A percentile compares a stretch with the other conserved stretches of the same genome.
phyloP scores from a whole-genome alignment of 2,888 invertebrate species.

The Chironomus tentans region DNA sequence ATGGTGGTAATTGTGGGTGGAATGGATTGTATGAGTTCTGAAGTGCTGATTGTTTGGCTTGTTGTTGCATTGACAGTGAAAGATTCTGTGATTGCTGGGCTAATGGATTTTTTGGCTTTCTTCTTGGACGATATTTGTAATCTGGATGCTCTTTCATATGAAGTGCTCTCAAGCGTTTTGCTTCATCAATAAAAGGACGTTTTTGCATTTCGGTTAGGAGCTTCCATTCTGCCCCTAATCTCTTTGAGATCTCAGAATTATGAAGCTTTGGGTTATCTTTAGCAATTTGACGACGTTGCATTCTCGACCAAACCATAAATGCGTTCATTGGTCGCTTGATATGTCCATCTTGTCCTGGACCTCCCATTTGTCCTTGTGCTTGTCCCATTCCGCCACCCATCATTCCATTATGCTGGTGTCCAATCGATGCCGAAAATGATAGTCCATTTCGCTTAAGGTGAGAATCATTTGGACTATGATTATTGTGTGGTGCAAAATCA shows the following conservation, averaged over 20 bases:
- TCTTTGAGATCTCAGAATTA: constrained; percentile 82
- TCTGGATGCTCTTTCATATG: constrained; percentile 91
- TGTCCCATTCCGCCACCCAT: constrained; percentile 22
- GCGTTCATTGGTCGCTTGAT: constrained; percentile 98
- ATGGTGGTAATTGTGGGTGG: constrained; percentile 57
- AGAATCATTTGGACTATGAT: constrained; percentile 37
- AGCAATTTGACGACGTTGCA: constrained; percentile 85
- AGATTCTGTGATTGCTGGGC: constrained; percentile 35
- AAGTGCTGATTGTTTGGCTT: constrained; percentile 51
- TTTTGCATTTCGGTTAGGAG: constrained; percentile 76
- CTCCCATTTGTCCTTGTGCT: constrained; percentile 29
- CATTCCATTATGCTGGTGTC: constrained; percentile 30
- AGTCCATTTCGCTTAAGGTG: constrained; percentile 40
- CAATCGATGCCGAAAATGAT: constrained; percentile 39
- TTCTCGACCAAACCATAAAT: constrained; percentile 92
- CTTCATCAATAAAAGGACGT: constrained; percentile 90
- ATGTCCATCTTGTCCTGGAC: constrained; percentile 55
- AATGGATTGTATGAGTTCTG: constrained; percentile 52
- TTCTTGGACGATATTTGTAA: constrained; percentile 78
- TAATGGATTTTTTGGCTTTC: constrained; percentile 70
- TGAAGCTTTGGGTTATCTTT: constrained; percentile 92
- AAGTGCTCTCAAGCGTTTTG: constrained; percentile 73
- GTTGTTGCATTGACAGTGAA: constrained; percentile 51
- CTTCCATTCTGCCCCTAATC: constrained; percentile 91
- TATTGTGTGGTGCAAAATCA: constrained; percentile 39